Percentiles rank a stretch among this genome's conserved stretches.
Evolutionary conservation across 2,888 invertebrate species (phyloP).

Genomic region (Macrophya annulata): DNA sequence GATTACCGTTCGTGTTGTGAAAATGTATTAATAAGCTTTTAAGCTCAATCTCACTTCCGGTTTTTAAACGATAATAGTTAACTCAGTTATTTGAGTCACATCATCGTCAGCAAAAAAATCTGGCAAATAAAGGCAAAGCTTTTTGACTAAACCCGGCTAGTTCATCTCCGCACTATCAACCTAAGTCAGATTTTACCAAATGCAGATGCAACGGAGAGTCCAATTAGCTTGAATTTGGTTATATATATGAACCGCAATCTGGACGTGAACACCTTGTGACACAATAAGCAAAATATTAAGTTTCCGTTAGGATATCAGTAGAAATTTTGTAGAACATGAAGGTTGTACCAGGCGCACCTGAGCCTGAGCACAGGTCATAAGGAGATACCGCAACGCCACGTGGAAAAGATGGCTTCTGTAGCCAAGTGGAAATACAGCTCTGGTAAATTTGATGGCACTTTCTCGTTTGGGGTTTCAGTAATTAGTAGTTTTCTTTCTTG

Average conservation of each 20-base stretch:
- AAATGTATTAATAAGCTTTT: no score
- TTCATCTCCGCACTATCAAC: background rate
- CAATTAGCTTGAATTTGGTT: background rate
- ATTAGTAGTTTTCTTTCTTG: background rate
- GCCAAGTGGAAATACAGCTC: background rate
- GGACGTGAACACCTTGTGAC: background rate
- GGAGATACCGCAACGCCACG: constrained; percentile 30
- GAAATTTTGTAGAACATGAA: background rate
- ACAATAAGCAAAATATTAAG: constrained; percentile 17
- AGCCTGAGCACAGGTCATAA: constrained; percentile 15
- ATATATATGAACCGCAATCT: background rate
- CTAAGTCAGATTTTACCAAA: background rate
- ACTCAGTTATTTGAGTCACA: no score
- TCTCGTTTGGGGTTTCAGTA: background rate
- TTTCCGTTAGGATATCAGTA: background rate
- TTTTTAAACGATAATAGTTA: no score
- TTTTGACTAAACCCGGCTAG: no score
- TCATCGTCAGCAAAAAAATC: no score
- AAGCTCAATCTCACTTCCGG: no score
- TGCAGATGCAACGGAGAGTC: background rate
- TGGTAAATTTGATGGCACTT: constrained; percentile 7
- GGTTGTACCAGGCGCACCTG: background rate
- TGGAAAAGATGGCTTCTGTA: constrained; percentile 27
- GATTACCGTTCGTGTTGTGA: no score
- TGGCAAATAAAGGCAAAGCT: no score